Evolutionary conservation across 2,797 vertebrate species (phyloP).

Genomic region (Lophotriccus pileatus): DNA sequence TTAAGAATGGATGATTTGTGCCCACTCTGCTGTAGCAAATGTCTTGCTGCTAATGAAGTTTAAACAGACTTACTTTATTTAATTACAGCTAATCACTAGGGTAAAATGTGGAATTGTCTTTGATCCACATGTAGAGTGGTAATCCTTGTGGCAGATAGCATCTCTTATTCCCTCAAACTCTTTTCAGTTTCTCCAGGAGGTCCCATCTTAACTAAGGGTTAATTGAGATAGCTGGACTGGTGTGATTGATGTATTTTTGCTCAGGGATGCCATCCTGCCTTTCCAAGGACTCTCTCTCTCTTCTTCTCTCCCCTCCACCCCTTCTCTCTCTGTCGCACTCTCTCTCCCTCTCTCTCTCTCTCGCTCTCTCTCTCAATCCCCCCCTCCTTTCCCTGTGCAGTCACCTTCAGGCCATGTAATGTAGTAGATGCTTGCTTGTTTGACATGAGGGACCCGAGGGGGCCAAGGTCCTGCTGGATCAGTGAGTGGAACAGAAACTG

Average conservation of each 20-base stretch:
- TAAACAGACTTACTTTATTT: conserved; percentile 99
- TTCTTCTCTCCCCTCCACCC: neutral
- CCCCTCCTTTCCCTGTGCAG: neutral
- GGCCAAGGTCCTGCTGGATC: conserved; percentile 64
- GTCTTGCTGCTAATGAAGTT: conserved; percentile 98
- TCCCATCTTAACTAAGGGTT: conserved; percentile 88
- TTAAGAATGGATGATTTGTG: conserved; percentile 99
- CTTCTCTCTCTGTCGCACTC: neutral
- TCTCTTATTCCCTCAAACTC: conserved; percentile 86
- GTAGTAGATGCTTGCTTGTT: conserved; percentile 64
- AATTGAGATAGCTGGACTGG: conserved; percentile 82
- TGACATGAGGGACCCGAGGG: conserved; percentile 68
- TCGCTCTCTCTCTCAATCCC: neutral
- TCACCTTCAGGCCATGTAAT: conserved; percentile 65
- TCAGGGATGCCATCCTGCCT: conserved; percentile 73
- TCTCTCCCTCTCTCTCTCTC: neutral
- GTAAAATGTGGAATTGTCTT: conserved; percentile 94
- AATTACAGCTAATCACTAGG: conserved; percentile 96
- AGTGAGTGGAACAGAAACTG: conserved; percentile 17
- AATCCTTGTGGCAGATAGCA: conserved; percentile 96
- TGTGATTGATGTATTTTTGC: conserved; percentile 82
- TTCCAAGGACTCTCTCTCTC: conserved; percentile 61
- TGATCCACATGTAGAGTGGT: conserved; percentile 92
- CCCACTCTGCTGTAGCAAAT: conserved; percentile 95
- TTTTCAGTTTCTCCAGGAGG: conserved; percentile 88